phyloP scores from a whole-genome alignment of 2,113 vertebrate species.

The Leptosomus discolor region DNA sequence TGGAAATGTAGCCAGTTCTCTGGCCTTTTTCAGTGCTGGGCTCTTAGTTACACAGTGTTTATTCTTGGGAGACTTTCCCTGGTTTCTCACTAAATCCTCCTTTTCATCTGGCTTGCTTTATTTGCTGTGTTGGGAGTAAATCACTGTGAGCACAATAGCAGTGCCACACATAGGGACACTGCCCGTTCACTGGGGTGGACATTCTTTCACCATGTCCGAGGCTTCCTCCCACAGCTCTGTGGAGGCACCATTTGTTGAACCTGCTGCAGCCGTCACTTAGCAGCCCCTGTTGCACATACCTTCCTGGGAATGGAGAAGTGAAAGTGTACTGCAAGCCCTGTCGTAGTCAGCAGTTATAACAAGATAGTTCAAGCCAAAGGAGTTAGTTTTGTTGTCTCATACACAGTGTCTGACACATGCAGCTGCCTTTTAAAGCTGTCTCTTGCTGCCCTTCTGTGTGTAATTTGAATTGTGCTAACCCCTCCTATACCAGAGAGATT shows the following conservation, averaged over 20 bases:
- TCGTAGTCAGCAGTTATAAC: not conserved
- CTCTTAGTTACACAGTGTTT: not conserved
- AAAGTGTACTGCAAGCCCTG: not conserved
- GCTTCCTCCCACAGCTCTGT: slow-evolving; percentile 59
- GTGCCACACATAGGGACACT: slow-evolving; percentile 43
- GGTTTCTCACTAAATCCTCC: not conserved
- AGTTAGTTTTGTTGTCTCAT: not conserved
- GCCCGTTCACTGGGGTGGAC: slow-evolving; percentile 41
- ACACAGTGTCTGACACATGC: not conserved
- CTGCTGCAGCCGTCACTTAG: slow-evolving; percentile 62
- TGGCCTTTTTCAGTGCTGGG: not conserved
- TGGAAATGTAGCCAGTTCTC: not conserved
- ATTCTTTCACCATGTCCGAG: slow-evolving; percentile 46
- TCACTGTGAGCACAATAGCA: slow-evolving; percentile 55
- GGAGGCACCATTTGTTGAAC: slow-evolving; percentile 30
- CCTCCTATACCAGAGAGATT: not conserved
- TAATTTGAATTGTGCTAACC: not conserved
- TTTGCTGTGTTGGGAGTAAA: not conserved
- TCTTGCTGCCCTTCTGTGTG: not conserved
- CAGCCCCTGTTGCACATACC: slow-evolving; percentile 54
- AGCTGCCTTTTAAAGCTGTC: not conserved
- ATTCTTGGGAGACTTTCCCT: not conserved
- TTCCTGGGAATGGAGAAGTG: not conserved
- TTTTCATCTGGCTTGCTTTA: not conserved
- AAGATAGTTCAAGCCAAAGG: not conserved